A percentile compares a stretch with the other conserved stretches of the same genome.
phyloP scores from a whole-genome alignment of 2,797 vertebrate genomes.

The Aplochiton taeniatus region DNA sequence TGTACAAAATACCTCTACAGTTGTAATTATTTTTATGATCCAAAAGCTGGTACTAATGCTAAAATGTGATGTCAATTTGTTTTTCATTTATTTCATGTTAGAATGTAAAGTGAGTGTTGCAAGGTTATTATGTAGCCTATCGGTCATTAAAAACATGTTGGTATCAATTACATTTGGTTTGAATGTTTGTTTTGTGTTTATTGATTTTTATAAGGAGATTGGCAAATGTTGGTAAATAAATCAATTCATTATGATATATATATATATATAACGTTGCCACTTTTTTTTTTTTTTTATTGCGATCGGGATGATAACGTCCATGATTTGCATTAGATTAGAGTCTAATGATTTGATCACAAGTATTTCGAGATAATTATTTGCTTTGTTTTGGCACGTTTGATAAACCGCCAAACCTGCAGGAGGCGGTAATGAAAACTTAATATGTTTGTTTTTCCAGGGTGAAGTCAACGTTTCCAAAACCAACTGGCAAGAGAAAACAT shows the following conservation, averaged over 20 bases:
- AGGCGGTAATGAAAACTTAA: not conserved
- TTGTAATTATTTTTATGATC: constrained; percentile 64
- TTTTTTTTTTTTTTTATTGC: no score
- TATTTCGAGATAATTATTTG: no score
- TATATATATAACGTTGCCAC: no score
- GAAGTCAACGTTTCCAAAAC: no score
- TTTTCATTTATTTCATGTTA: constrained; percentile 76
- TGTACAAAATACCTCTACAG: constrained; percentile 70
- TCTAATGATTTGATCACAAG: no score
- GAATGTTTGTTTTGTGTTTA: not conserved
- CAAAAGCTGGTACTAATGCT: constrained; percentile 64
- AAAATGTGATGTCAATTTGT: constrained; percentile 74
- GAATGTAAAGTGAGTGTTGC: constrained; percentile 75
- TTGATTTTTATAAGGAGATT: not conserved
- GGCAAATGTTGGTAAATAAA: not conserved
- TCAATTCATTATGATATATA: not conserved
- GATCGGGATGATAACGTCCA: no score
- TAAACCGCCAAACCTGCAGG: not conserved
- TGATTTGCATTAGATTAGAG: no score
- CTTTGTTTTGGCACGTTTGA: not conserved
- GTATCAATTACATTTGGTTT: constrained; percentile 29
- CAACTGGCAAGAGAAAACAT: no score
- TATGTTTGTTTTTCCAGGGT: no score
- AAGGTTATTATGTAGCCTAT: constrained; percentile 68
- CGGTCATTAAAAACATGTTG: constrained; percentile 74